phyloP scores from a whole-genome alignment of 2,797 vertebrate genomes.

The Notolepis coatsorum region DNA sequence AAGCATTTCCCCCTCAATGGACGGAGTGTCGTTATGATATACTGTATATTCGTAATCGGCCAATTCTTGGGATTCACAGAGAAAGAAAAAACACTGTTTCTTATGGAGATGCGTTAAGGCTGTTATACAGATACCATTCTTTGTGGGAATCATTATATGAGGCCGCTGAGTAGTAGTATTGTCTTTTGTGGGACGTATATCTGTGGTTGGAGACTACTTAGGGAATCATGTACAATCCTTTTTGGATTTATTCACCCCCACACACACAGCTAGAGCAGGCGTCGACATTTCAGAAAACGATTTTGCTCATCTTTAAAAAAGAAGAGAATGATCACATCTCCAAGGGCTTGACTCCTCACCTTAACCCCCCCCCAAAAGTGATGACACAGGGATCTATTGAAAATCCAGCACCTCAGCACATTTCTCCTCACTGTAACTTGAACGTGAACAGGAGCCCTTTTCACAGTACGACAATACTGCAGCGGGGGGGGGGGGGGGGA shows the following conservation, averaged over 20 bases:
- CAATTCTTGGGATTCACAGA: neutral
- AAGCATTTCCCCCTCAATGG: neutral
- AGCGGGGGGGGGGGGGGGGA: too few species aligned
- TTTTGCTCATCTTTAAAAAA: conserved; percentile 63
- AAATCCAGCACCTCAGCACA: conserved; percentile 62
- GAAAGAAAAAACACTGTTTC: neutral
- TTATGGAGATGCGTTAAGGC: neutral
- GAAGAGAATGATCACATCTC: conserved; percentile 67
- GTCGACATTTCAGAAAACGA: conserved; percentile 44
- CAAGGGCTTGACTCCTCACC: conserved; percentile 67
- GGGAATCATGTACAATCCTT: conserved; percentile 32
- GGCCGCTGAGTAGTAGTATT: conserved; percentile 4
- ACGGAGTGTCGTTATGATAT: neutral
- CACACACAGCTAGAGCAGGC: conserved; percentile 15
- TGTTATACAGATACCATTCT: neutral
- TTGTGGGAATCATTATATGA: neutral
- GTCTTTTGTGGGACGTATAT: neutral
- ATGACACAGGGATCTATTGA: conserved; percentile 70
- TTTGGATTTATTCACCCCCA: conserved; percentile 26
- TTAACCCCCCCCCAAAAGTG: conserved; percentile 63
- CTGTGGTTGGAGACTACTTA: conserved; percentile 23
- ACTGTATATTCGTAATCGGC: neutral
- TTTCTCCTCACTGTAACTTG: conserved; percentile 47
- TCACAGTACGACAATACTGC: conserved; percentile 42
- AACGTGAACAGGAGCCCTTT: conserved; percentile 53